phyloP scores from a whole-genome alignment of 2,113 vertebrate genomes.

The Melanerpes aurifrons region DNA sequence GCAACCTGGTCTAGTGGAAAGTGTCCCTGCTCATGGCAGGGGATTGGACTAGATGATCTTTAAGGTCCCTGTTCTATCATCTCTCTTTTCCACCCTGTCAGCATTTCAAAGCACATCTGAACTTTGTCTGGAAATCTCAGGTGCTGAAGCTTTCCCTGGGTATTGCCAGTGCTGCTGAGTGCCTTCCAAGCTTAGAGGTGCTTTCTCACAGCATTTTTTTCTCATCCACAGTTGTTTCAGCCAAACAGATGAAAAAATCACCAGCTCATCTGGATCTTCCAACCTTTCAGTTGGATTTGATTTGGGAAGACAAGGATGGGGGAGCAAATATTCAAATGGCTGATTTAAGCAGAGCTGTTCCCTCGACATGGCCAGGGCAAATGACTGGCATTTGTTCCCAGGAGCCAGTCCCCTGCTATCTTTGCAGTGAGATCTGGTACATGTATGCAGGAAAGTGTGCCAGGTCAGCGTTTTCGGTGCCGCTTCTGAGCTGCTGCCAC shows the following conservation, averaged over 20 bases:
- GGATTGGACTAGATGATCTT: background rate
- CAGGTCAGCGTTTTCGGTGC: background rate
- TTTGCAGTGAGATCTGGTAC: background rate
- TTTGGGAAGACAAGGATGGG: background rate
- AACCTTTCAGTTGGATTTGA: background rate
- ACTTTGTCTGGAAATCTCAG: background rate
- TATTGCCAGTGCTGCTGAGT: background rate
- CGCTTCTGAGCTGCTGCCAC: background rate
- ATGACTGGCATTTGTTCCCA: background rate
- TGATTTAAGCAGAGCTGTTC: background rate
- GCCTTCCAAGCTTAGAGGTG: background rate
- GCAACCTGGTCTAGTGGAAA: background rate
- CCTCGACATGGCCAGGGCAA: background rate
- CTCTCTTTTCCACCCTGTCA: background rate
- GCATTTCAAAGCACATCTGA: background rate
- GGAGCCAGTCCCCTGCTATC: background rate
- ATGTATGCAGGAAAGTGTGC: background rate
- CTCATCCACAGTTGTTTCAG: background rate
- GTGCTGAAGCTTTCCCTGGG: background rate
- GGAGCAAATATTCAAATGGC: background rate
- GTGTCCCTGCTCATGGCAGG: background rate
- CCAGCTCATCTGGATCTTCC: background rate
- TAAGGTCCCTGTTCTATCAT: background rate
- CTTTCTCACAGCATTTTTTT: background rate
- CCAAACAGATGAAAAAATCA: background rate